Evolutionary conservation across 1,140 invertebrate species (phyloP), one percentile per base, ranked within the genome.

Genomic region (Hycleus cichorii): DNA sequence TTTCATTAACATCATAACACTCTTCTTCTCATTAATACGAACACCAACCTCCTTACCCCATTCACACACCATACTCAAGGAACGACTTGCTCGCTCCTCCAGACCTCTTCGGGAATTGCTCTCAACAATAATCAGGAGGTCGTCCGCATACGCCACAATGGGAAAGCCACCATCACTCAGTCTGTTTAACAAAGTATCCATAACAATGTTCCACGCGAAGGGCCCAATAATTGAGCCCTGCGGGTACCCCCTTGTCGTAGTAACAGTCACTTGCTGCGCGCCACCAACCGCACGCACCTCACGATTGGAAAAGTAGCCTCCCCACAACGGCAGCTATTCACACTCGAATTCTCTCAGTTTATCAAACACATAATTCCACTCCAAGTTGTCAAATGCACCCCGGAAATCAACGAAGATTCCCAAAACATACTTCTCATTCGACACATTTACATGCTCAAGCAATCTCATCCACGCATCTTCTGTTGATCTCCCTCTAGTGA

Each of bases 341-440:
- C 40, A 54, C 3, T 40, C 51, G 1, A 54, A 5, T 24, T 54
- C 51, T 10, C 4, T 44, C 24, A 54, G 11, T 6, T 8, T n/a
- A n/a, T 58, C 1, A 0, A 76, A 26, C 0, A 75, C 62, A 52
- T 58, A 64, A 0, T 72, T 70, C 76, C 75, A 77, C 71, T 71
- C 73, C 0, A 70, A 59, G 25, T 72, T 70, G 45, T 75, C 70
- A 49, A 76, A 77, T 0, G 76, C 75, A 0, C 74, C 75, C 2
- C 66, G 66, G 10, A 78, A 77, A 47, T 78, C 77, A 4, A 77
- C 44, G 9, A 75, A 64, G 0, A 77, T 59, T 0, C 58, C 67
- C n/a, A 75, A 46, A 0, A 66, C 69, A 47, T 76, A 75, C 18
- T 68, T 72, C 3, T 46, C 5, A 24, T 12, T 7, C 9, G 40